These are phyloP conservation scores for Spea multiplicata DNA, from an alignment of 2,113 vertebrate species.

Conservation along the genomic window DNA sequence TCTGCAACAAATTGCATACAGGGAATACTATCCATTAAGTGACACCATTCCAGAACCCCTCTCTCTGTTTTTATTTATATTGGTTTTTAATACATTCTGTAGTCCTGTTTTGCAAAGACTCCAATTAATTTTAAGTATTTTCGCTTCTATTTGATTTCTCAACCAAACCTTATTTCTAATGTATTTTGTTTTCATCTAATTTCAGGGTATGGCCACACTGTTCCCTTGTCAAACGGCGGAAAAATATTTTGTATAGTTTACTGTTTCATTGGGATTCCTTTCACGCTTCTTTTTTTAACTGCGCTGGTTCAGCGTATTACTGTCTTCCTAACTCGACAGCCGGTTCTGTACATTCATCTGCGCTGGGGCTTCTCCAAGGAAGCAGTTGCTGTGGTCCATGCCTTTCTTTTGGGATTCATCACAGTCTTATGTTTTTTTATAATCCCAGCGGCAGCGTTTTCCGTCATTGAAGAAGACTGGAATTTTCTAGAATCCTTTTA, in stretches of 20 bases:
- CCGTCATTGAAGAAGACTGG: conserved; percentile 88
- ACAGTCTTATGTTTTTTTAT: conserved; percentile 86
- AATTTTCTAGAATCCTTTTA: conserved; percentile 97
- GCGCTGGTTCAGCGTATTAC: conserved; percentile 93
- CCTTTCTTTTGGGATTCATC: conserved; percentile 73
- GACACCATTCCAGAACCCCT: too few species aligned
- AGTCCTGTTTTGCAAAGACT: too few species aligned
- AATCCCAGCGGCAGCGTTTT: conserved; percentile 90
- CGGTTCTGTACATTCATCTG: conserved; percentile 79
- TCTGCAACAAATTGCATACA: too few species aligned
- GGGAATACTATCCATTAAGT: too few species aligned
- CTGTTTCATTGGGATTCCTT: conserved; percentile 91
- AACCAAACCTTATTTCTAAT: neutral
- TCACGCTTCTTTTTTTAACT: conserved; percentile 94
- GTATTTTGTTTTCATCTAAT: neutral
- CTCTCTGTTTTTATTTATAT: too few species aligned
- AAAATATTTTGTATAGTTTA: conserved; percentile 97
- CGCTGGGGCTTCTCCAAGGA: conserved; percentile 90
- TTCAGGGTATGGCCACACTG: conserved; percentile 93
- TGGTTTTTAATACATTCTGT: too few species aligned
- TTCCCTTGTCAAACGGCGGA: conserved; percentile 89
- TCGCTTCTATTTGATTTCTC: too few species aligned
- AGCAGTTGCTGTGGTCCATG: conserved; percentile 81
- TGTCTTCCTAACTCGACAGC: conserved; percentile 79
- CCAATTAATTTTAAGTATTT: too few species aligned